Evolutionary conservation across 2,797 vertebrate genomes (phyloP).

Genomic region (Siniperca undulata): DNA sequence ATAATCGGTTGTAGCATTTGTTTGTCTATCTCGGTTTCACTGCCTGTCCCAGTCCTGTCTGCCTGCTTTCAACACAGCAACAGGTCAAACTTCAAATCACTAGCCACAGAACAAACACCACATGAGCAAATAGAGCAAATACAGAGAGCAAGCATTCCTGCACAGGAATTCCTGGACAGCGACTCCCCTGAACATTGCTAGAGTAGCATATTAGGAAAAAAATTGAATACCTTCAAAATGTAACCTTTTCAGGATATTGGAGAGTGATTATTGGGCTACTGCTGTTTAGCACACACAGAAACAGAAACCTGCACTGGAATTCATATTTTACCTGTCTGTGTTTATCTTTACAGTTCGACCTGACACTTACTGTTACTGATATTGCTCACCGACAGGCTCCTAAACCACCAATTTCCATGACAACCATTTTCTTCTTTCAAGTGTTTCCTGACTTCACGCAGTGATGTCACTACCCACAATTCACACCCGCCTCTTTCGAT

Average conservation of each 20-base stretch:
- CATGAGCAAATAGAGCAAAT: constrained; percentile 67
- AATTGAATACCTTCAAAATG: background rate
- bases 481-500: constrained; percentile 26
- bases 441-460: constrained; percentile 48
- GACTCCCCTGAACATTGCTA: constrained; percentile 24
- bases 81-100: constrained; percentile 83
- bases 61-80: constrained; percentile 57
- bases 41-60: constrained; percentile 32
- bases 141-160: constrained; percentile 65
- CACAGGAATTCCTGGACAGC: constrained; percentile 49
- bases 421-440: constrained; percentile 32
- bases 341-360: background rate
- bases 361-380: constrained; percentile 7
- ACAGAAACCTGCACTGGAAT: background rate
- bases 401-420: constrained; percentile 49
- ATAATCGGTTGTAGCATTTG: constrained; percentile 32
- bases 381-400: background rate
- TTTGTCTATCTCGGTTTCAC: constrained; percentile 33
- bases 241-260: constrained; percentile 5
- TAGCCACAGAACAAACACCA: constrained; percentile 74
- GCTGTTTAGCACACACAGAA: background rate
- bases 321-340: background rate
- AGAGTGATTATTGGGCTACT: background rate
- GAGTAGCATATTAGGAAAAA: constrained; percentile 5
- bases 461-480: constrained; percentile 50